phyloP scores from a whole-genome alignment of 2,113 vertebrate species.

The Leptosomus discolor region DNA sequence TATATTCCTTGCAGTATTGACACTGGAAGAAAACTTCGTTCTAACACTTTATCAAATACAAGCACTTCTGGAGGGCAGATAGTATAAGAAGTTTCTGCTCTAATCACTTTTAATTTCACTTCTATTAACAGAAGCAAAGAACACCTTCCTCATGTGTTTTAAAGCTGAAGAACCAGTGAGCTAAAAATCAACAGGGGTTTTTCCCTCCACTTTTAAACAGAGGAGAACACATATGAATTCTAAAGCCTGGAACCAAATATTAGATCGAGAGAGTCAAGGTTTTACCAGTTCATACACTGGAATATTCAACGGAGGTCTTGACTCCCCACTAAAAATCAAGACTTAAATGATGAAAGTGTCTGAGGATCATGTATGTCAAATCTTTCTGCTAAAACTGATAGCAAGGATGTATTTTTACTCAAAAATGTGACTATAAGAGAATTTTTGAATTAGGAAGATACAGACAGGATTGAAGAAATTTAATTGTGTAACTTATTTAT shows the following conservation, averaged over 20 bases:
- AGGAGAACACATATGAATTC: neutral
- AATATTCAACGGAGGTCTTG: neutral
- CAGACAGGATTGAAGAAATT: neutral
- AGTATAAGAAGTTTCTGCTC: neutral
- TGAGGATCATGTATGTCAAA: neutral
- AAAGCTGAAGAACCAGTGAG: neutral
- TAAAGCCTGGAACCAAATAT: neutral
- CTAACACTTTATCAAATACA: neutral
- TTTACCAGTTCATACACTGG: neutral
- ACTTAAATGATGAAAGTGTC: neutral
- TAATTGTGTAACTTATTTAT: neutral
- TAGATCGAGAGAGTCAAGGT: neutral
- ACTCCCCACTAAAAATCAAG: neutral
- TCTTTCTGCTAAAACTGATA: neutral
- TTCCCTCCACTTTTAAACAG: neutral
- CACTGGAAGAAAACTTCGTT: neutral
- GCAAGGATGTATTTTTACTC: neutral
- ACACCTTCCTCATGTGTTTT: neutral
- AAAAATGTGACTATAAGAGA: neutral
- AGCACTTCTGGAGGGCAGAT: neutral
- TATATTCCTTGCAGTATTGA: neutral
- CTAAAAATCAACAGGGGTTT: neutral
- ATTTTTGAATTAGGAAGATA: neutral
- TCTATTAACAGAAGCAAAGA: neutral
- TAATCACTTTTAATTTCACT: neutral